Conservation (phyloP, 2,888 invertebrate species). For the Criorhina ranunculi region DNA sequence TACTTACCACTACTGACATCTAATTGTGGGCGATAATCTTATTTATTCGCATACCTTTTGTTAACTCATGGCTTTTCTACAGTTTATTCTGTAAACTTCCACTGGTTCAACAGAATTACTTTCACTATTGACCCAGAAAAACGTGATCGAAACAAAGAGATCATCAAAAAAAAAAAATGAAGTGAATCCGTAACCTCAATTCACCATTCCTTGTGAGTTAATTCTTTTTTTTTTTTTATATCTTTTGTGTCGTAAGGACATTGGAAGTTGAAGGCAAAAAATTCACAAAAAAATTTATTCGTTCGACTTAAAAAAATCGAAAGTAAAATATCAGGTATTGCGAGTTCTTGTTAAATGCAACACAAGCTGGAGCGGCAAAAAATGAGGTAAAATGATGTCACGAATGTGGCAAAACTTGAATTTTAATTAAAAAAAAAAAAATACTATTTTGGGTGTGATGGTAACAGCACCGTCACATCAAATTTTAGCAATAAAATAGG, state of each 20-base stretch:
- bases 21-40: conserved; percentile 58
- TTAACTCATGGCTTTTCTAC: conserved; percentile 1
- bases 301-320: conserved; percentile 70
- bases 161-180: conserved; percentile 11
- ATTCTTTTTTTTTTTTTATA: conserved; percentile 17
- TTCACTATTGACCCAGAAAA: conserved; percentile 74
- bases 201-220: conserved; percentile 9
- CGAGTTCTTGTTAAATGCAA: conserved; percentile 53
- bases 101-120: conserved; percentile 41
- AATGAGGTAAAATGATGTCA: conserved; percentile 50
- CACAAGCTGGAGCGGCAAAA: conserved; percentile 5
- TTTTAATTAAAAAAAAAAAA: conserved; percentile 3
- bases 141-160: conserved; percentile 1
- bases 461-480: not conserved
- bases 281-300: conserved; percentile 23
- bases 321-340: conserved; percentile 71
- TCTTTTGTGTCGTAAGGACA: conserved; percentile 48
- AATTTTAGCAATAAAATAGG: conserved; percentile 1
- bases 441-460: not conserved
- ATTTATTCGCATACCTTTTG: conserved; percentile 18
- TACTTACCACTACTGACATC: conserved; percentile 47
- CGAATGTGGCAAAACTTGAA: conserved; percentile 37
- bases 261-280: conserved; percentile 57
- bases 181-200: conserved; percentile 61
- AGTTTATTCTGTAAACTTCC: conserved; percentile 7